Percentiles rank a stretch among this genome's conserved stretches.
These are phyloP conservation scores for Sinocyclocheilus grahami DNA, from an alignment of 2,113 vertebrate genomes.

Conservation along the genomic window DNA sequence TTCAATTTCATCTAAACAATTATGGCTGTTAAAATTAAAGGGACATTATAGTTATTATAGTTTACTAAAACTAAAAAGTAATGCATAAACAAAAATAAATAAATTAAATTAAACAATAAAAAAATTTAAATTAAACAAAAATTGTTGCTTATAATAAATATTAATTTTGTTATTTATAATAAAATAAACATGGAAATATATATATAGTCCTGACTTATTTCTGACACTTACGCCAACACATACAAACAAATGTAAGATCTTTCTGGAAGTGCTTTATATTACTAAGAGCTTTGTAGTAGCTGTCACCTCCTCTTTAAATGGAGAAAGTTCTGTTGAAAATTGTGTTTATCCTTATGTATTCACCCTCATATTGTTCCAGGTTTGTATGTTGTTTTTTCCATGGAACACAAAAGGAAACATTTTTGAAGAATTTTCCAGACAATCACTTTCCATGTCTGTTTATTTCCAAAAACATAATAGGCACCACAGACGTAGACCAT, in stretches of 20 bases:
- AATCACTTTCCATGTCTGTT: not conserved
- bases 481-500: not conserved
- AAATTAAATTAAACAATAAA: too few species aligned
- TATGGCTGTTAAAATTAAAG: not conserved
- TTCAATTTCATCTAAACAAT: not conserved
- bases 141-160: too few species aligned
- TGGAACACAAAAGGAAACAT: not conserved
- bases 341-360: not conserved
- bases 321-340: not conserved
- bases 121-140: too few species aligned
- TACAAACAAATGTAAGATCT: not conserved
- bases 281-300: not conserved
- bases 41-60: not conserved
- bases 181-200: too few species aligned
- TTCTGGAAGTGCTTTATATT: not conserved
- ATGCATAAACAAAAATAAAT: too few species aligned
- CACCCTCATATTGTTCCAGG: not conserved
- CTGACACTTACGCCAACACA: too few species aligned
- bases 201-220: not conserved
- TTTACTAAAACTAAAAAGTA: too few species aligned
- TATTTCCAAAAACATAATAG: not conserved
- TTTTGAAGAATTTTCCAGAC: too few species aligned
- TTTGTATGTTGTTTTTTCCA: slow-evolving; percentile 6
- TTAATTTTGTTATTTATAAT: too few species aligned
- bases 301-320: not conserved